Conservation (phyloP, 1,140 invertebrate species). For the Brachionus asplanchnoidis region DNA sequence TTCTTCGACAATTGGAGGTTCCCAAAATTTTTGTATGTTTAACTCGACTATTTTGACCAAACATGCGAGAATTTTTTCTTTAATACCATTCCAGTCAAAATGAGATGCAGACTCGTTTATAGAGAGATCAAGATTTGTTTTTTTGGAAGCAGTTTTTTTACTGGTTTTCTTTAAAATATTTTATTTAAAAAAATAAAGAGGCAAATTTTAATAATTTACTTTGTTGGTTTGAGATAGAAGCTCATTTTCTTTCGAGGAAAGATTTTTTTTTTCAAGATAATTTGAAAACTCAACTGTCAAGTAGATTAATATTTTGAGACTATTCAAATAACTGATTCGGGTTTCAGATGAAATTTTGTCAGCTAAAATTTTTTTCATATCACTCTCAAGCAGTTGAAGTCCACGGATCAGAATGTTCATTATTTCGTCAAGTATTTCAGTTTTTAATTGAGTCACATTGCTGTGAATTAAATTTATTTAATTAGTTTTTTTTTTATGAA, state of each 20-base stretch:
- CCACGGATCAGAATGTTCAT: slow-evolving; percentile 12
- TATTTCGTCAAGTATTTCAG: slow-evolving; percentile 27
- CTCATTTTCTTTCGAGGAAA: slow-evolving; percentile 9
- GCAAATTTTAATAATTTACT: not conserved
- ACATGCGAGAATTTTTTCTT: slow-evolving; percentile 64
- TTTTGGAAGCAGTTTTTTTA: not conserved
- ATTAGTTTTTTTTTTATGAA: not conserved
- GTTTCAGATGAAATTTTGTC: not conserved
- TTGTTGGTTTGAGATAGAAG: not conserved
- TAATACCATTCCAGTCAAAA: slow-evolving; percentile 62
- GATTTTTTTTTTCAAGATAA: slow-evolving; percentile 36
- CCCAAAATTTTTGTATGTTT: slow-evolving; percentile 70
- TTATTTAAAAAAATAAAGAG: no score
- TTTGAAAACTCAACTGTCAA: slow-evolving; percentile 34
- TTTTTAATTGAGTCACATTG: slow-evolving; percentile 14
- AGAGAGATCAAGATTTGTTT: not conserved
- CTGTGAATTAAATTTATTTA: not conserved
- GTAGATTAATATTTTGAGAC: slow-evolving; percentile 27
- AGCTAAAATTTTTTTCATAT: slow-evolving; percentile 13
- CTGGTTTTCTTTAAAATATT: not conserved
- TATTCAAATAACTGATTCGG: not conserved
- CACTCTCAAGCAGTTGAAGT: not conserved
- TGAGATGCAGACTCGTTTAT: not conserved
- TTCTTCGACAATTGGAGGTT: slow-evolving; percentile 73
- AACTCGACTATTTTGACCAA: slow-evolving; percentile 65